phyloP scores from a whole-genome alignment of 2,797 vertebrate genomes.

The Sebastes diaconus region DNA sequence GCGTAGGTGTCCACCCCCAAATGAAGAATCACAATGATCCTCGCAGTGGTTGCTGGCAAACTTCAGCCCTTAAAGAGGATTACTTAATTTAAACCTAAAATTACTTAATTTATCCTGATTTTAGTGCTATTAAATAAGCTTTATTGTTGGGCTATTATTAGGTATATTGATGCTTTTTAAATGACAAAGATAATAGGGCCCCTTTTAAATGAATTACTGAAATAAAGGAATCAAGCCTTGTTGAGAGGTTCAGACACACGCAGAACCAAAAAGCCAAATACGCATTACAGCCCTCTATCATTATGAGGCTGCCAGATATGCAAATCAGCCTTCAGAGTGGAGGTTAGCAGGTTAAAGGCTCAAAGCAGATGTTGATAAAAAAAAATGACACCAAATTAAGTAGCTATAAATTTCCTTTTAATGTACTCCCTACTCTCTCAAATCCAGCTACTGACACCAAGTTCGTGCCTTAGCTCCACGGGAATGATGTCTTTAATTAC shows the following conservation, averaged over 20 bases:
- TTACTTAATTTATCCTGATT: not conserved
- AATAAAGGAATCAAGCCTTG: slow-evolving; percentile 47
- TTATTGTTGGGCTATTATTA: not conserved
- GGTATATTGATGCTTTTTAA: not conserved
- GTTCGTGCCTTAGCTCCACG: slow-evolving; percentile 7
- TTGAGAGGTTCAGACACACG: slow-evolving; percentile 20
- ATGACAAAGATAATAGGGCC: no score
- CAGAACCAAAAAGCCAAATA: slow-evolving; percentile 35
- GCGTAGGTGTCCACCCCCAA: not conserved
- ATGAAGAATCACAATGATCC: slow-evolving; percentile 1
- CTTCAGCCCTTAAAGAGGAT: slow-evolving; percentile 33
- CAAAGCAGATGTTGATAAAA: slow-evolving; percentile 4
- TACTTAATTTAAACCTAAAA: no score
- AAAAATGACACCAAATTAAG: slow-evolving; percentile 4
- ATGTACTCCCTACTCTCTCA: not conserved
- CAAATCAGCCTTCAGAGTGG: slow-evolving; percentile 41
- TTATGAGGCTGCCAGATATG: slow-evolving; percentile 44
- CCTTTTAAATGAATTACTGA: slow-evolving; percentile 43
- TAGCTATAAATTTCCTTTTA: not conserved
- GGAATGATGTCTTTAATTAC: slow-evolving; percentile 27
- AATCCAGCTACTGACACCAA: slow-evolving; percentile 3
- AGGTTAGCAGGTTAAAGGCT: slow-evolving; percentile 11
- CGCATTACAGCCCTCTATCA: slow-evolving; percentile 35
- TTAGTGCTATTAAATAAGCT: not conserved
- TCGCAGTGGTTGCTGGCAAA: slow-evolving; percentile 24